Conservation (phyloP, 2,113 vertebrate species). For the Etia nguti region DNA sequence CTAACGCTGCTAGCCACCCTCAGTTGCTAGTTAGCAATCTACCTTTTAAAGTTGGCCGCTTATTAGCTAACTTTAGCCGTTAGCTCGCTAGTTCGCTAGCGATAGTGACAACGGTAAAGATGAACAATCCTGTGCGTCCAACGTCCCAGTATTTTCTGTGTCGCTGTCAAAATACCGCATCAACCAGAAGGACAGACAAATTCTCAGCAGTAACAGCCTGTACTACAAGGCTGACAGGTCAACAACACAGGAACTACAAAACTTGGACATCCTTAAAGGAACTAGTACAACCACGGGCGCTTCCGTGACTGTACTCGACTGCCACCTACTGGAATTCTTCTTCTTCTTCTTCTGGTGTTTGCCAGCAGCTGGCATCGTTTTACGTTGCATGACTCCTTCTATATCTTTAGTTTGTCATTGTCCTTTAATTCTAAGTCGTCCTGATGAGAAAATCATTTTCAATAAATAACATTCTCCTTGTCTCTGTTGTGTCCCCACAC, state of each 20-base stretch:
- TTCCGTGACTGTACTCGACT: neutral
- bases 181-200: neutral
- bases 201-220: constrained; percentile 34
- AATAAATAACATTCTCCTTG: neutral
- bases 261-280: constrained; percentile 26
- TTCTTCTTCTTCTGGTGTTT: neutral
- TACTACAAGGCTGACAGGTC: constrained; percentile 67
- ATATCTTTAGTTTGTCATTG: neutral
- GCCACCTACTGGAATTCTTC: constrained; percentile 10
- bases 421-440: neutral
- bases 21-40: neutral
- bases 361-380: neutral
- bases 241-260: constrained; percentile 60
- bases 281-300: neutral
- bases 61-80: constrained; percentile 27
- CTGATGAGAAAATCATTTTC: neutral
- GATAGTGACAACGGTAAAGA: neutral
- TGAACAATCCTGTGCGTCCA: neutral
- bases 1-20: constrained; percentile 27
- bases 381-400: neutral
- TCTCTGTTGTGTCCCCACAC: neutral
- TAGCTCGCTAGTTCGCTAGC: neutral
- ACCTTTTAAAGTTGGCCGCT: constrained; percentile 18
- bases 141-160: neutral
- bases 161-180: neutral